These are phyloP conservation scores for Chloropsis hardwickii DNA, from an alignment of 2,113 vertebrate species.

Conservation along the genomic window DNA sequence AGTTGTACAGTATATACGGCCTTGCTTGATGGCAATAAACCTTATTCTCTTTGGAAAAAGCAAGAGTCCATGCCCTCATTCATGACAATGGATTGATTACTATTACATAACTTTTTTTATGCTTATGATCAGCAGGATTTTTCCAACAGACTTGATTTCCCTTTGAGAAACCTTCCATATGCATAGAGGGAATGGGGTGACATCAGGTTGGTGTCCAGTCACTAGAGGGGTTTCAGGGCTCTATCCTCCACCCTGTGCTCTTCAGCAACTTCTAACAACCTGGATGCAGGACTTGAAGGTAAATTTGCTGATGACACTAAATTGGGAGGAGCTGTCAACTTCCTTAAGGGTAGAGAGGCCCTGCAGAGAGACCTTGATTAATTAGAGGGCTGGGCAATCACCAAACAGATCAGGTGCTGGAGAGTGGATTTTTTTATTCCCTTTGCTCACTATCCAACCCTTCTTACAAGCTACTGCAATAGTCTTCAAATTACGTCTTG, in stretches of 20 bases:
- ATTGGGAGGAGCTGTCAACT: not conserved
- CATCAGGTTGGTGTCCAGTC: not conserved
- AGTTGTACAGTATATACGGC: not conserved
- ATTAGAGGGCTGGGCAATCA: not conserved
- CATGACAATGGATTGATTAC: rapidly evolving
- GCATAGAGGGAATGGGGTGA: not conserved
- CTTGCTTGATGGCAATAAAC: not conserved
- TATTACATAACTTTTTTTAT: not conserved
- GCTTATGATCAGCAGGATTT: not conserved
- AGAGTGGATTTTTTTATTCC: not conserved
- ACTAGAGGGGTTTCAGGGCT: not conserved
- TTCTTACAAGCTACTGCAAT: not conserved
- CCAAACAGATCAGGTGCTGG: not conserved
- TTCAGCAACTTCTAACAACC: not conserved
- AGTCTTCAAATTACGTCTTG: not conserved
- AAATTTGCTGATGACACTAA: not conserved
- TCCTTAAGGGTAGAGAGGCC: not conserved
- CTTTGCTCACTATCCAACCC: not conserved
- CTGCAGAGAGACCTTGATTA: not conserved
- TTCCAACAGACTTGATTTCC: not conserved
- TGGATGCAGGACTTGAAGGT: not conserved
- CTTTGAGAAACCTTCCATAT: not conserved
- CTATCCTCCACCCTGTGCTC: not conserved
- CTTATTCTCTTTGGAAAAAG: not conserved
- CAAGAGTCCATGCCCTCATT: not conserved